Conservation (phyloP, 2,888 invertebrate species). For the Drosophila yooni region DNA sequence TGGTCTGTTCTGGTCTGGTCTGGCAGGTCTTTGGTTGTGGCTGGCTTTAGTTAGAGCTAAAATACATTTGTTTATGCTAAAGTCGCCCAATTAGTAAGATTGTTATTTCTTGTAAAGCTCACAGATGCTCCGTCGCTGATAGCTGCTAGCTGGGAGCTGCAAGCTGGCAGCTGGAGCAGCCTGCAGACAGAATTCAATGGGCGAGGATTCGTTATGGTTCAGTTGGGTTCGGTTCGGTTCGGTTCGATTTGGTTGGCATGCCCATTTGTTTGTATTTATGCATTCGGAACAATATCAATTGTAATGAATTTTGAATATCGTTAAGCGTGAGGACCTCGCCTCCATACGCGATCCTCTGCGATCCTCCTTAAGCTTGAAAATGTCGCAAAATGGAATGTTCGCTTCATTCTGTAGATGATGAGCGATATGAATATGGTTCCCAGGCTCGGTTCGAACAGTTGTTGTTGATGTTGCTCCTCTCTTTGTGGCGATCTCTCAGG, state of each 20-base stretch:
- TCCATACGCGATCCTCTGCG: constrained; percentile 21
- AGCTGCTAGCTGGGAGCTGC: constrained; percentile 27
- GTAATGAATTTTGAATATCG: constrained; percentile 85
- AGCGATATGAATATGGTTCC: constrained; percentile 83
- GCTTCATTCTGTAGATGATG: constrained; percentile 58
- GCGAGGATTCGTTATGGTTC: not conserved
- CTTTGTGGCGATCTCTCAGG: constrained; percentile 5
- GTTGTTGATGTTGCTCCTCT: constrained; percentile 27
- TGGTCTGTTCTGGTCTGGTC: constrained; percentile 19
- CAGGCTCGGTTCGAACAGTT: constrained; percentile 56
- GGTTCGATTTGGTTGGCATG: constrained; percentile 47
- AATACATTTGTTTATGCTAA: constrained; percentile 86
- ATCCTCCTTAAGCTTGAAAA: constrained; percentile 41
- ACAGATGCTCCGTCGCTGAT: constrained; percentile 78
- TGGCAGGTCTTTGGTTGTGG: constrained; percentile 36
- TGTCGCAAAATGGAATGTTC: constrained; percentile 79
- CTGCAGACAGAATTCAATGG: constrained; percentile 35
- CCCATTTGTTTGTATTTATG: constrained; percentile 82
- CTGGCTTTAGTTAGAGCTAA: constrained; percentile 77
- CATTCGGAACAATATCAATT: constrained; percentile 84
- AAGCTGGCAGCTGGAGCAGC: constrained; percentile 21
- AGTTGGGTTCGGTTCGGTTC: not conserved
- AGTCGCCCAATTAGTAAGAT: constrained; percentile 85
- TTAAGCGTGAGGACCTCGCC: constrained; percentile 70
- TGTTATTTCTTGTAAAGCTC: constrained; percentile 84